Base-by-base conservation (phyloP, 1,140 invertebrate species). In the Drosophila quadrilineata region DNA sequence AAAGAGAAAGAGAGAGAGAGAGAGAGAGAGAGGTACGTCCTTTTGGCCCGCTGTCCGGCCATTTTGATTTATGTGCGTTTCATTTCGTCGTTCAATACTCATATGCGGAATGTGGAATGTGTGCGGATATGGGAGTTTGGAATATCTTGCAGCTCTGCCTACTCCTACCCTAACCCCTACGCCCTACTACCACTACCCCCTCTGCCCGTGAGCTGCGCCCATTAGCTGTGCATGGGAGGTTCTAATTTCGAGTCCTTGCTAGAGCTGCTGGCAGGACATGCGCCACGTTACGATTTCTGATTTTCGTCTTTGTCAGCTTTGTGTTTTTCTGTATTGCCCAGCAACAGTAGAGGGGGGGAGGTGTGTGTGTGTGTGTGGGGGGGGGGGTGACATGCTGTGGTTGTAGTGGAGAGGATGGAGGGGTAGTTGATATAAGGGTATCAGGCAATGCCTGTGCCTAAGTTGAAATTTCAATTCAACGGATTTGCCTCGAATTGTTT, bases 61-160 rank as follows among this genome's bases (percentile, higher is more conserved):
- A 89, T 89, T 89, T 89, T 89, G 87, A 89, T 89, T 89, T 89
- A 89, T 89, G 84, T 87, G 74, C 76, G 77, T 88, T 88, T 88
- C 74, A 88, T 88, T 88, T 88, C 87, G 75, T 76, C 79, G 87
- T 87, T 88, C 87, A 88, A 88, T 88, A 88, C 84, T 87, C 85
- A 88, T 88, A 88, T 88, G 85, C 76, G 76, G 86, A 53, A 65
- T 71, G 62, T 43, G 75, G 74, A 84, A 76, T 87, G 77, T 84
- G 75, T 88, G 74, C 75, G 85, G 79, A 88, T 88, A 88, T 88
- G 75, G 85, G 75, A 85, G 85, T 85, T 85, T 88, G 85, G 70
- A 88, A 88, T 88, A 85, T 82, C 80, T 88, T 85, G 75, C 82
- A 64, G 62, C 70, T 58, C 46, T 28, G 26, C 16, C 31, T 12